Percentiles rank a stretch among this genome's conserved stretches.
These are phyloP conservation scores for Cardiocondyla obscurior DNA, from an alignment of 1,140 invertebrate genomes.

Conservation along the genomic window DNA sequence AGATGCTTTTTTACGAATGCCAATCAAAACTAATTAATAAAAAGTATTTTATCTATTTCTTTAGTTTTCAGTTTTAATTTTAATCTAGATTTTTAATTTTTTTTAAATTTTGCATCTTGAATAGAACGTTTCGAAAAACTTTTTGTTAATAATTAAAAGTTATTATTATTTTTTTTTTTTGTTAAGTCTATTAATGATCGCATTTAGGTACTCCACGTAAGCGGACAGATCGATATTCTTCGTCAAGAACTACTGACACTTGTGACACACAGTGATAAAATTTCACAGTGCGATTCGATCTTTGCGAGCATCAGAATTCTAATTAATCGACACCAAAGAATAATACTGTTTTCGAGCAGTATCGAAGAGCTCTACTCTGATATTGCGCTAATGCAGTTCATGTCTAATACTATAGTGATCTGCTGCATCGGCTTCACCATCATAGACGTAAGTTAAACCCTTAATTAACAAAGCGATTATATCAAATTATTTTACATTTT, in stretches of 20 bases:
- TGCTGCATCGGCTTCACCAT: conserved; percentile 57
- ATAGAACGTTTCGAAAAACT: not conserved
- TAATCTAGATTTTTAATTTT: not conserved
- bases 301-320: conserved; percentile 8
- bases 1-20: not conserved
- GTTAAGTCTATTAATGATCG: not conserved
- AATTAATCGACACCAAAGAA: conserved; percentile 33
- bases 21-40: not conserved
- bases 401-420: conserved; percentile 49
- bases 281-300: not conserved
- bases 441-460: conserved; percentile 41
- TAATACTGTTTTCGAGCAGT: conserved; percentile 46
- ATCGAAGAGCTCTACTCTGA: conserved; percentile 54
- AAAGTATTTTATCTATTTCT: too few species aligned
- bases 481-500: not conserved
- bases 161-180: too few species aligned
- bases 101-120: not conserved
- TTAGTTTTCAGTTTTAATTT: too few species aligned
- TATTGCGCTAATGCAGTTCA: conserved; percentile 57
- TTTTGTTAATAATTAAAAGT: not conserved
- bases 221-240: conserved; percentile 61
- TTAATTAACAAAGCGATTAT: not conserved
- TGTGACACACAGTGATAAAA: not conserved
- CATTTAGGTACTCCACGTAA: conserved; percentile 57
- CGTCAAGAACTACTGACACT: conserved; percentile 3